Evolutionary conservation across 2,113 vertebrate species (phyloP).

Genomic region (Austrofundulus limnaeus): DNA sequence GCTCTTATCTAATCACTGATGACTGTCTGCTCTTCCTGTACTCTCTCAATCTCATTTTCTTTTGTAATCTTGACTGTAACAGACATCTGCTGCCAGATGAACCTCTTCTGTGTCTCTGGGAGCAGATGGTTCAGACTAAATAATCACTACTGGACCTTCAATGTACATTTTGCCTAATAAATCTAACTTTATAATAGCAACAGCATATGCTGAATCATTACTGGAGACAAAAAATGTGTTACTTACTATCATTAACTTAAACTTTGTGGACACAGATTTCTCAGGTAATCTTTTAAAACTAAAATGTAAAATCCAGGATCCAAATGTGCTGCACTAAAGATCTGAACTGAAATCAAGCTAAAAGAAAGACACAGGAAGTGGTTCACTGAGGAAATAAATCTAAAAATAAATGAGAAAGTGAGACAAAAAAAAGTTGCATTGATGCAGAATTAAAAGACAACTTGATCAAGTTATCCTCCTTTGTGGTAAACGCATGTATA

Average conservation of each 20-base stretch:
- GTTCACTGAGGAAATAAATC: neutral
- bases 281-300: no score
- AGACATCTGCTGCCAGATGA: slow-evolving; percentile 49
- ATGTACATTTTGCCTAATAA: slow-evolving; percentile 12
- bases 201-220: neutral
- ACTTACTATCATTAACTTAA: no score
- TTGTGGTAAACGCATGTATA: neutral
- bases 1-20: slow-evolving; percentile 35
- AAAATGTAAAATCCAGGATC: no score
- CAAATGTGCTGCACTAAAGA: no score
- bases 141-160: slow-evolving; percentile 6
- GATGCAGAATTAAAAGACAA: slow-evolving; percentile 12
- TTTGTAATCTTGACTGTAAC: slow-evolving; percentile 41
- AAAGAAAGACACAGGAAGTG: no score
- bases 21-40: slow-evolving; percentile 30
- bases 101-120: slow-evolving; percentile 20
- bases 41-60: slow-evolving; percentile 40
- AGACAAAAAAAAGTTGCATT: neutral
- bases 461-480: neutral
- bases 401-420: slow-evolving; percentile 17
- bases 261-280: neutral
- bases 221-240: no score
- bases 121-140: slow-evolving; percentile 36
- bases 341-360: no score
- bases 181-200: slow-evolving; percentile 15